Percentiles rank a stretch among this genome's conserved stretches.
These are phyloP conservation scores for Phylloscopus whistleri DNA, from an alignment of 2,113 vertebrate genomes.

Conservation along the genomic window DNA sequence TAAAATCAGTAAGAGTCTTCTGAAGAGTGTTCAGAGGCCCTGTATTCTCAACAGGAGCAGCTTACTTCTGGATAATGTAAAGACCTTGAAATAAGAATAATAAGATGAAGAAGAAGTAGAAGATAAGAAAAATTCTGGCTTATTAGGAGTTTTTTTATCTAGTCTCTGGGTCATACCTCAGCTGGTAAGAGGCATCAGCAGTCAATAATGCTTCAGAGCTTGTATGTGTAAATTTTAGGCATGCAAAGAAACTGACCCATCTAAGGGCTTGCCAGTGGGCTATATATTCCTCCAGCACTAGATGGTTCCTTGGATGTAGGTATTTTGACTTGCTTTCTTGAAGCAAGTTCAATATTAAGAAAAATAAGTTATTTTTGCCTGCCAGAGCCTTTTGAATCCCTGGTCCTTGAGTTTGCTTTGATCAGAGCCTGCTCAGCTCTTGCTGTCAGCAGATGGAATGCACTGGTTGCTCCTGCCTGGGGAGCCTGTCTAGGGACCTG, in stretches of 20 bases:
- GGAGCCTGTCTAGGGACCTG: no score
- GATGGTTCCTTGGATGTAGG: background rate
- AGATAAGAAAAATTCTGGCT: background rate
- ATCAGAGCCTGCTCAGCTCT: background rate
- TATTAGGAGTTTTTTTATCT: background rate
- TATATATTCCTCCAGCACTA: background rate
- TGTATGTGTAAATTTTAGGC: background rate
- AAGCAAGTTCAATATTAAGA: background rate
- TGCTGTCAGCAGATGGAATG: background rate
- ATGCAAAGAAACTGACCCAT: background rate
- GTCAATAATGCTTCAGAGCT: background rate
- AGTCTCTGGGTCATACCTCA: background rate
- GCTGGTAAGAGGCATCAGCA: background rate
- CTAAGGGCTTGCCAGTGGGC: background rate
- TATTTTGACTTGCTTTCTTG: background rate
- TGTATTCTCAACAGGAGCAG: background rate
- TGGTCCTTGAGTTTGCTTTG: background rate
- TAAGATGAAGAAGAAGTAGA: background rate
- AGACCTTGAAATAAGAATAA: background rate
- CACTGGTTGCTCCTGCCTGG: background rate
- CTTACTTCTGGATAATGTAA: background rate
- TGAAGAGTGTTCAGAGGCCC: background rate
- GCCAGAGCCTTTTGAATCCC: background rate
- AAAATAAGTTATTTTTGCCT: background rate
- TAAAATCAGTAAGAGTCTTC: background rate